phyloP scores from a whole-genome alignment of 2,113 vertebrate genomes.

The Chaetorhynchus papuensis region DNA sequence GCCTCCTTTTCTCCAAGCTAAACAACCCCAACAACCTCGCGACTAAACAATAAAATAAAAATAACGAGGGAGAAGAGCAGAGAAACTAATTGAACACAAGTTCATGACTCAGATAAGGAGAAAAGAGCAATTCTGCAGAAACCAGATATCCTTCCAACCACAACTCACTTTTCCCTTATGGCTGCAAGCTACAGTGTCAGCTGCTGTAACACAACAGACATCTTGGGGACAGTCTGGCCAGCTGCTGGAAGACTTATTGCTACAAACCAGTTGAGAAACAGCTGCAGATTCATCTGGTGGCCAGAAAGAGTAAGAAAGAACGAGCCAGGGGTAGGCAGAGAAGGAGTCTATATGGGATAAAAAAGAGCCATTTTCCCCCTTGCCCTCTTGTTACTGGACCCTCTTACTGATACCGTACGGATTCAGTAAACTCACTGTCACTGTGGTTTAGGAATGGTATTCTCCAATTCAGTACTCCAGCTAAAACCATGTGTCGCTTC shows the following conservation, averaged over 20 bases:
- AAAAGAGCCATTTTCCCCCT: background rate
- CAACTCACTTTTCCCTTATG: background rate
- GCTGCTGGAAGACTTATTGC: background rate
- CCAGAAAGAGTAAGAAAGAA: background rate
- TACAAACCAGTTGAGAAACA: slow-evolving; percentile 9
- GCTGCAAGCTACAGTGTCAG: background rate
- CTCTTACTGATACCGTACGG: background rate
- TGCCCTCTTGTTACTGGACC: background rate
- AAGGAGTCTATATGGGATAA: background rate
- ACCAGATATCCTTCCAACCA: background rate
- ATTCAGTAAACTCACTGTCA: background rate
- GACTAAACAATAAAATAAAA: background rate
- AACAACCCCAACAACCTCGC: background rate
- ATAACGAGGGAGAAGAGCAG: background rate
- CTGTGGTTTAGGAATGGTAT: background rate
- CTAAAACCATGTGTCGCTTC: background rate
- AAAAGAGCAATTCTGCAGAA: background rate
- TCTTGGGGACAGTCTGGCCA: background rate
- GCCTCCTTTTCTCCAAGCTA: background rate
- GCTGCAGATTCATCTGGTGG: background rate
- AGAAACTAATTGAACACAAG: background rate
- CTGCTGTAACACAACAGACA: background rate
- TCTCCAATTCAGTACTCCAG: background rate
- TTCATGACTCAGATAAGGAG: background rate
- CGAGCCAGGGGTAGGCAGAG: background rate